These are phyloP conservation scores for Botia kubotai DNA, from an alignment of 2,797 vertebrate species.

Conservation along the genomic window DNA sequence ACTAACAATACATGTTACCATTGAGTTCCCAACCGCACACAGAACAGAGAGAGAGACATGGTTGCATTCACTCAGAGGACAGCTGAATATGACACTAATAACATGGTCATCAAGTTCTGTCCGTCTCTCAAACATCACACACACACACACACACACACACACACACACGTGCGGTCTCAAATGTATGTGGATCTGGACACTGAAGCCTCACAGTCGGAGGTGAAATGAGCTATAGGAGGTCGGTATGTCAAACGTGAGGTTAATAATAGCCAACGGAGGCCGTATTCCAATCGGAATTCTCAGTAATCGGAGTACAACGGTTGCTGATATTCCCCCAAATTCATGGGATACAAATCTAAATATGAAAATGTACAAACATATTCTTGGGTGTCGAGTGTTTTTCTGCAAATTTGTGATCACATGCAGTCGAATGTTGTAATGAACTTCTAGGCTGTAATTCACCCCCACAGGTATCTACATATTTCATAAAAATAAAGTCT, in stretches of 20 bases:
- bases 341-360: neutral
- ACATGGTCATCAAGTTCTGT: neutral
- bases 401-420: neutral
- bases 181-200: neutral
- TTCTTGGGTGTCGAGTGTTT: no score
- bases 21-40: neutral
- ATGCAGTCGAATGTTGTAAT: neutral
- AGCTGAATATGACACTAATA: constrained; percentile 29
- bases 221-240: neutral
- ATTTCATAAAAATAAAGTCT: no score
- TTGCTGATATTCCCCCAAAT: neutral
- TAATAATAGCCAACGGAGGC: neutral
- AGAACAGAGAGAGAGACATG: neutral
- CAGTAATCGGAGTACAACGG: neutral
- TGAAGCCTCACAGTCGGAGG: neutral
- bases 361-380: neutral
- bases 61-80: neutral
- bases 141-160: no score
- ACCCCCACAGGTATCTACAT: neutral
- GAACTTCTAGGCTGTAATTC: neutral
- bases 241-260: neutral
- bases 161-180: neutral
- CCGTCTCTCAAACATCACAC: neutral
- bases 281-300: neutral
- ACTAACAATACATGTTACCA: constrained; percentile 7